phyloP scores from a whole-genome alignment of 92 coral and sea anemone species.

The Plumapathes pennacea region DNA sequence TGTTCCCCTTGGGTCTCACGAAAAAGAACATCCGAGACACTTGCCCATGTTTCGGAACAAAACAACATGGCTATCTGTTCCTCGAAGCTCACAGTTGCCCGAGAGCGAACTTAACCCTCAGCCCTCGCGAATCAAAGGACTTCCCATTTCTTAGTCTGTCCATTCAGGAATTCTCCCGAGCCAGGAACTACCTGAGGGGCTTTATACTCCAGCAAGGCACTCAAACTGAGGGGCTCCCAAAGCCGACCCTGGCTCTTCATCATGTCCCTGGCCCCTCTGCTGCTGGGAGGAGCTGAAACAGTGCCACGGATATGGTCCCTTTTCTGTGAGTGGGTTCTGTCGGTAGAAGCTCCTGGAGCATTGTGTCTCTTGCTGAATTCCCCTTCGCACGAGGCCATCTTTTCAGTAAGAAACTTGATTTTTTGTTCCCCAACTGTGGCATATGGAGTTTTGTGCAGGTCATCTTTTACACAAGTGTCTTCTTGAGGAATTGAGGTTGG shows the following conservation, averaged over 20 bases:
- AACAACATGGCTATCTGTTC: too few relatives aligned
- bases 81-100: too few relatives aligned
- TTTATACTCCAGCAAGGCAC: constrained; percentile 79
- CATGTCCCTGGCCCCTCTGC: constrained; percentile 40
- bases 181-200: constrained; percentile 51
- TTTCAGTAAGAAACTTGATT: constrained; percentile 80
- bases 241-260: constrained; percentile 27
- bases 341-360: constrained; percentile 53
- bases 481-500: constrained; percentile 14
- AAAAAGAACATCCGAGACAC: too few relatives aligned
- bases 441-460: constrained; percentile 16
- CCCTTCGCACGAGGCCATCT: constrained; percentile 79
- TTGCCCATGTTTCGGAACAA: too few relatives aligned
- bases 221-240: constrained; percentile 89
- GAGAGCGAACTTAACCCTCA: background rate
- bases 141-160: constrained; percentile 58
- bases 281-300: constrained; percentile 68
- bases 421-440: constrained; percentile 49
- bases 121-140: background rate
- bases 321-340: background rate
- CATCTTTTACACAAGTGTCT: background rate
- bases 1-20: too few relatives aligned
- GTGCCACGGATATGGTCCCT: constrained; percentile 35
- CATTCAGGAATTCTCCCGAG: constrained; percentile 51
- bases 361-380: constrained; percentile 85